phyloP scores from a whole-genome alignment of 1,140 invertebrate species.

The Euborellia annulipes region DNA sequence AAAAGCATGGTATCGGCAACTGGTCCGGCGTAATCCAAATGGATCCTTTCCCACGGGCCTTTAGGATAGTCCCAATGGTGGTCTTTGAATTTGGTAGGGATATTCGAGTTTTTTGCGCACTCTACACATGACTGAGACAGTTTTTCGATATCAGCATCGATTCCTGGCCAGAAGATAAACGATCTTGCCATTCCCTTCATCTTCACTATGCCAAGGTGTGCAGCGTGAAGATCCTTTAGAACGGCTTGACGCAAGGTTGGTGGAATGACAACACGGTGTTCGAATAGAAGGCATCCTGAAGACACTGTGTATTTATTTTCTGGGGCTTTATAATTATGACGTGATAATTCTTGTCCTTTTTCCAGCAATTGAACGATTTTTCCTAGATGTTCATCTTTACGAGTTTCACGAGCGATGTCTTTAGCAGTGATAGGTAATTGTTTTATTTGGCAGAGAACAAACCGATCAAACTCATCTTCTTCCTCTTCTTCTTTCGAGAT shows the following conservation, averaged over 20 bases:
- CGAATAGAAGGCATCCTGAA: conserved; percentile 16
- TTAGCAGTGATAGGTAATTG: neutral
- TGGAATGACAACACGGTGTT: conserved; percentile 21
- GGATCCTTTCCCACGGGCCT: neutral
- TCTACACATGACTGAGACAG: neutral
- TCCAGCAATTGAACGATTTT: neutral
- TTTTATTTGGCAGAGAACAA: neutral
- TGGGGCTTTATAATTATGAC: conserved; percentile 2
- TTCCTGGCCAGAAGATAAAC: conserved; percentile 28
- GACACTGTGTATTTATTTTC: conserved; percentile 13
- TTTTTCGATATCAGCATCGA: conserved; percentile 22
- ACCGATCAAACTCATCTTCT: neutral
- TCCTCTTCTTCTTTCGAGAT: neutral
- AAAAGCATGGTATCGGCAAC: neutral
- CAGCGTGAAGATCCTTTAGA: conserved; percentile 24
- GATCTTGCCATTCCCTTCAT: conserved; percentile 31
- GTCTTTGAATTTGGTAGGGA: neutral
- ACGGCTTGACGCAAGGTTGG: conserved; percentile 14
- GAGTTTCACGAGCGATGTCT: neutral
- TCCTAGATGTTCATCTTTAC: neutral
- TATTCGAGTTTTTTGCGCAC: no score
- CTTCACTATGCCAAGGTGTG: conserved; percentile 28
- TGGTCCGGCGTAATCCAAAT: neutral
- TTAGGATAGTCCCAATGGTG: conserved; percentile 1
- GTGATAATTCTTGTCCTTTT: neutral